Conservation (phyloP, 2,797 vertebrate genomes). For the Carduelis carduelis region DNA sequence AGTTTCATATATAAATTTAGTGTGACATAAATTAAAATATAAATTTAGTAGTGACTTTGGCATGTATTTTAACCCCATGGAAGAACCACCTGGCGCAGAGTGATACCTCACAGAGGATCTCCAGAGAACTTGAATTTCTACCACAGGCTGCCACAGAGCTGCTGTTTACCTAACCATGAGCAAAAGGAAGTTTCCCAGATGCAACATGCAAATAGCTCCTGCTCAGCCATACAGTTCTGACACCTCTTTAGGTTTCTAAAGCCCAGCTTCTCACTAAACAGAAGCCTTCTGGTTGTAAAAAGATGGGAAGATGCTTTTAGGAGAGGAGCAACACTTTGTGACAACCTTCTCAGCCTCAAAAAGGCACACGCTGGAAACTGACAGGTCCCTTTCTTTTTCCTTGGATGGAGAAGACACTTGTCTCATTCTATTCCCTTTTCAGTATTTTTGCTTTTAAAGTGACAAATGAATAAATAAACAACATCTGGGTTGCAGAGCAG, state of each 20-base stretch:
- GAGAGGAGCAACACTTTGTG: background rate
- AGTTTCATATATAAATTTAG: background rate
- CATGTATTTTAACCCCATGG: background rate
- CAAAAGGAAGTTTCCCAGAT: background rate
- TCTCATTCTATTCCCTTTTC: background rate
- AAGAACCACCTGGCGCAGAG: background rate
- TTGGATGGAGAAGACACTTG: background rate
- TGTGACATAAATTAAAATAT: background rate
- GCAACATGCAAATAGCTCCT: background rate
- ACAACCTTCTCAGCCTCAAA: background rate
- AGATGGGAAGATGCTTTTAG: background rate
- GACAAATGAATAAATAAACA: constrained; percentile 41
- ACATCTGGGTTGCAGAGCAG: constrained; percentile 43
- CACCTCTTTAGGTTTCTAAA: background rate
- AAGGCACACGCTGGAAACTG: background rate
- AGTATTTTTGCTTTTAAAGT: background rate
- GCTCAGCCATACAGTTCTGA: background rate
- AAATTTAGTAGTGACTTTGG: background rate
- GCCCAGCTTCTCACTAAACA: background rate
- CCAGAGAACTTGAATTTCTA: background rate
- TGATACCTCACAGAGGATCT: background rate
- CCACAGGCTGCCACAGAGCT: background rate
- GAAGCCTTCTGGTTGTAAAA: background rate
- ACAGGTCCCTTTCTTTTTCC: background rate
- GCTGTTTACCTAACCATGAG: background rate